Conservation (phyloP, 2,888 invertebrate species). For the Odontomyia ornata region DNA sequence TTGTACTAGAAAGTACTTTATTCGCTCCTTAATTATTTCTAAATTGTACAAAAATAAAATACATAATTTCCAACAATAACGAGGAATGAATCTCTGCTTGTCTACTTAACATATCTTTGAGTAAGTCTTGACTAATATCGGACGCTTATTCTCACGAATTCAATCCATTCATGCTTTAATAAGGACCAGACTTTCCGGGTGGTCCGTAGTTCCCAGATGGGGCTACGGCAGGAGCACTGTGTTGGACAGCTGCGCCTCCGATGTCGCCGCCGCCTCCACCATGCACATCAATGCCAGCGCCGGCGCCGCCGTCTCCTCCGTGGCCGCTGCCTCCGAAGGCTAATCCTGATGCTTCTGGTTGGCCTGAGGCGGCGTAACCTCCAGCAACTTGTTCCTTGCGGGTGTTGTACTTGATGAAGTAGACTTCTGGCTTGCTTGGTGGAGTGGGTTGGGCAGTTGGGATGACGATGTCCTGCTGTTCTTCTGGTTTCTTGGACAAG, state of each 20-base stretch:
- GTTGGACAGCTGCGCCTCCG: conserved; percentile 47
- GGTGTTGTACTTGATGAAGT: conserved; percentile 73
- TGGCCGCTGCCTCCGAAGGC: conserved; percentile 43
- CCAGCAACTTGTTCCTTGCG: conserved; percentile 60
- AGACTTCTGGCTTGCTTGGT: conserved; percentile 87
- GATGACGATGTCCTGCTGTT: conserved; percentile 79
- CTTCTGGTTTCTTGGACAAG: conserved; percentile 85
- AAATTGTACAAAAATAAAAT: conserved; percentile 36
- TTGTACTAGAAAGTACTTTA: conserved; percentile 22
- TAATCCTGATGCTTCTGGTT: conserved; percentile 26
- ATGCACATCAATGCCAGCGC: conserved; percentile 28
- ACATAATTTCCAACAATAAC: conserved; percentile 43
- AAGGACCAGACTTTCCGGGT: conserved; percentile 73
- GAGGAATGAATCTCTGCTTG: conserved; percentile 24
- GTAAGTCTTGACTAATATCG: conserved; percentile 40
- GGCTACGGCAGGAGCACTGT: conserved; percentile 20
- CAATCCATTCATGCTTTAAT: conserved; percentile 53
- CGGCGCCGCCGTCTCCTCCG: conserved; percentile 35
- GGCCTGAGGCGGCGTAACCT: conserved; percentile 36
- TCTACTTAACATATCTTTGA: conserved; percentile 33
- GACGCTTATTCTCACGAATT: not conserved
- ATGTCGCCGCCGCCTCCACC: conserved; percentile 53
- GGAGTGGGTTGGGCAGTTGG: conserved; percentile 81
- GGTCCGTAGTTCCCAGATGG: conserved; percentile 69
- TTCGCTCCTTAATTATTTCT: conserved; percentile 29